These are phyloP conservation scores for Enteromius radiatus DNA, from an alignment of 2,797 vertebrate species.

Conservation along the genomic window DNA sequence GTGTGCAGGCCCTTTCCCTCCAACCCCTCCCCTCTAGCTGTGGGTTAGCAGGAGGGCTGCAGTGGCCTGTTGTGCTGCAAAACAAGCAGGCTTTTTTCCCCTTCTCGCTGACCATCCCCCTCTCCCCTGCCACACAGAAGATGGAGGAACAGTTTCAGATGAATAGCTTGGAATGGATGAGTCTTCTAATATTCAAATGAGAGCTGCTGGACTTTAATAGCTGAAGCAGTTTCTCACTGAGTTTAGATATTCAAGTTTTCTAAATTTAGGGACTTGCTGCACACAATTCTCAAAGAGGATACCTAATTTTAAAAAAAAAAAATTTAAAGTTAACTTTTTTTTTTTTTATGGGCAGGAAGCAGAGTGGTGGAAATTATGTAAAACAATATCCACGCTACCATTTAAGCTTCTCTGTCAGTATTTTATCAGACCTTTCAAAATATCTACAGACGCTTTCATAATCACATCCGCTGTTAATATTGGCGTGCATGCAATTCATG, in stretches of 20 bases:
- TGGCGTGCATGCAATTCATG: neutral
- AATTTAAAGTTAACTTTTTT: too few species aligned
- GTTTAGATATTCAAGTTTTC: neutral
- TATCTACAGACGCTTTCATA: slow-evolving; percentile 4
- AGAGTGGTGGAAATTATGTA: neutral
- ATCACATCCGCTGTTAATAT: slow-evolving; percentile 26
- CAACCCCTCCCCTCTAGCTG: slow-evolving; percentile 65
- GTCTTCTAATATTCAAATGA: slow-evolving; percentile 41
- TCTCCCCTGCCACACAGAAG: slow-evolving; percentile 39
- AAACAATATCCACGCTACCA: neutral
- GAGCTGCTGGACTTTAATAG: slow-evolving; percentile 16
- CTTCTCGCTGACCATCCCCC: slow-evolving; percentile 57
- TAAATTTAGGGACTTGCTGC: neutral
- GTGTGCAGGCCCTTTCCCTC: slow-evolving; percentile 56
- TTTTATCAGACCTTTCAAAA: slow-evolving; percentile 28
- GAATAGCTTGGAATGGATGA: slow-evolving; percentile 44
- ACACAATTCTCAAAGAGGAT: neutral
- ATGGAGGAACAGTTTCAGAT: slow-evolving; percentile 56
- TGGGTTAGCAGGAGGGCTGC: slow-evolving; percentile 80
- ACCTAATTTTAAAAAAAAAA: too few species aligned
- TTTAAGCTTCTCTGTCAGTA: neutral
- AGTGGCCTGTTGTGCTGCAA: slow-evolving; percentile 79
- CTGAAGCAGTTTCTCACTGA: neutral
- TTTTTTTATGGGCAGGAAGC: neutral
- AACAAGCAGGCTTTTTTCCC: slow-evolving; percentile 71